Base-by-base conservation (phyloP, 2,888 invertebrate species). In the Idaea biselata region DNA sequence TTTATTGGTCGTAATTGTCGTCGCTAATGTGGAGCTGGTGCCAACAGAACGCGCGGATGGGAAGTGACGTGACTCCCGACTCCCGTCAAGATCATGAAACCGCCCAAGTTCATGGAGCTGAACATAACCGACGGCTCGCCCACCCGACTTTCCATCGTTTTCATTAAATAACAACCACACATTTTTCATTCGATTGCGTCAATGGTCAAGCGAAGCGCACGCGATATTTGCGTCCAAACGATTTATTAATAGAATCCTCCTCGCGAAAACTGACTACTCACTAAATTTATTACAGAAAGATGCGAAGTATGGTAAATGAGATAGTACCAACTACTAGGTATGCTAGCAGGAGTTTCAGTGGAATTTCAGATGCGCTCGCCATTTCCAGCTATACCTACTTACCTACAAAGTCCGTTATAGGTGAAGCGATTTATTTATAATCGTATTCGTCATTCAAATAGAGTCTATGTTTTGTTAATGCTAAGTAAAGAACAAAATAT, bases 171-270 rank as follows among this genome's bases (percentile, higher is more conserved):
- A 87, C 84, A 79, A 79, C 82, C 80, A 82, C 84, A 84, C 85
- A 89, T 90, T 92, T 92, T 90, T 89, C 86, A 83, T 80, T 74
- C 82, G 82, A 88, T 89, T 92, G 84, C 91, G 91, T 92, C 91
- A 91, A 89, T 89, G 86, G 83, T 83, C 86, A 84, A 84, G 78
- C 83, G 74, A 81, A 84, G 80, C 44, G 44, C 86, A 86, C 83
- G 86, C 87, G 88, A 85, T 89, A 89, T 91, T 89, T 90, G 87
- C 90, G 91, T 89, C 85, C 76, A 82, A 83, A 77, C 80, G 77
- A 74, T 78, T 70, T 91, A 91, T 89, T 86, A 84, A 87, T 91
- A 92, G 89, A 79, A 80, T 74, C 81, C 85, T 85, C 55, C 87
- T 86, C 84, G 88, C 87, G 82, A 86, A 87, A 89, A 89, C 79